phyloP scores from a whole-genome alignment of 92 coral and sea anemone species.

The Galaxea fascicularis region DNA sequence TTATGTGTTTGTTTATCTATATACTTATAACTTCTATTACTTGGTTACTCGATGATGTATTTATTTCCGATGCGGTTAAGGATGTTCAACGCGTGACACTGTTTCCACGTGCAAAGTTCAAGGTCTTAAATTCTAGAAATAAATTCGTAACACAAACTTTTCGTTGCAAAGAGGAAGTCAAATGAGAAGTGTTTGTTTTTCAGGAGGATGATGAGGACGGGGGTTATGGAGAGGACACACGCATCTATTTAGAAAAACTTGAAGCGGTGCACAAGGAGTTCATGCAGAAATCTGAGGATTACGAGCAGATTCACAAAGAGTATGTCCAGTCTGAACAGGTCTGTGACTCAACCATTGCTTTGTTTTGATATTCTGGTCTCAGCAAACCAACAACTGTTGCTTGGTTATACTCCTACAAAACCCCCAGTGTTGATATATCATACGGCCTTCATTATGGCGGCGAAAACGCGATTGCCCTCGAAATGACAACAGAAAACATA shows the following conservation, averaged over 20 bases:
- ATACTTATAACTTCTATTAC: not conserved
- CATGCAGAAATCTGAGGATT: slow-evolving; percentile 50
- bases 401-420: too few relatives aligned
- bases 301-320: slow-evolving; percentile 51
- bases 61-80: not conserved
- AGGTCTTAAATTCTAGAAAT: not conserved
- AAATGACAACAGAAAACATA: too few relatives aligned
- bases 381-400: too few relatives aligned
- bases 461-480: too few relatives aligned
- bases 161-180: not conserved
- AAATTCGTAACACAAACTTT: too few relatives aligned
- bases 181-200: not conserved
- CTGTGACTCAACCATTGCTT: not conserved
- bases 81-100: not conserved
- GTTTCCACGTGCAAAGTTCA: not conserved
- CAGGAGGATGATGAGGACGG: slow-evolving; percentile 38
- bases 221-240: not conserved
- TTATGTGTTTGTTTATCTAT: too few relatives aligned
- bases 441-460: too few relatives aligned
- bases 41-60: not conserved
- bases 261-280: slow-evolving; percentile 33
- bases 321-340: slow-evolving; percentile 62
- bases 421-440: too few relatives aligned
- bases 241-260: slow-evolving; percentile 19
- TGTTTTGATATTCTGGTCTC: too few relatives aligned